Base-by-base conservation (phyloP, 2,888 invertebrate species). In the Lasioglossum pauxillum region DNA sequence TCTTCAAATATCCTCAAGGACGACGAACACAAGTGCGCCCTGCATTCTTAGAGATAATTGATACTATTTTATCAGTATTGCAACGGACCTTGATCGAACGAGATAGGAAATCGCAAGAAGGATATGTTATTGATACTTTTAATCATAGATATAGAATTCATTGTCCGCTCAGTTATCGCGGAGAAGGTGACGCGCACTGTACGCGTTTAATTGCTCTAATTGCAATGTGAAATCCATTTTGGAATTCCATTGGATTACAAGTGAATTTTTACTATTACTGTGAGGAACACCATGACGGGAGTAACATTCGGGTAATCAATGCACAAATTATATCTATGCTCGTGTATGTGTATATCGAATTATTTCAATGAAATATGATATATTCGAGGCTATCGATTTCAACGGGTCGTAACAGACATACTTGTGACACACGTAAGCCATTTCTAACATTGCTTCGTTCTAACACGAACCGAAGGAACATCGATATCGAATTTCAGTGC, bases 291-390 rank as follows among this genome's bases (percentile, higher is more conserved):
- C 31, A 35, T 67, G 31, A 41, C 73, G 27, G 67, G 44, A 38
- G 14, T 4, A 12, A 2, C 23, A 38, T 73, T 38, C 44, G 78
- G 83, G 69, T 49, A 69, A 83, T 12, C 73, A 27, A 12, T 79
- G 72, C 27, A 16, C 69, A 19, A 14, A 41, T 53, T 35, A 46
- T 41, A 80, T 35, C 27, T 27, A 53, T 64, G 27, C n/a, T 31
- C 4, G n/a, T 41, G 19, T 19, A 53, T 71, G 12, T 5, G 38
- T 80, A 44, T 67, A 72, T 80, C 23, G 80, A 69, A 77, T 77
- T 53, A 49, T 73, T 44, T 31, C 19, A 64, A 31, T 1, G 86
- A 78, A 86, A 86, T 8, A 5, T 38, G 77, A 86, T 78, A 84
- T 69, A 69, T 81, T 49, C 53, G 35, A 31, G 57, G 23, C 57